phyloP scores from a whole-genome alignment of 2,888 invertebrate species.

The Lutraria lutraria region DNA sequence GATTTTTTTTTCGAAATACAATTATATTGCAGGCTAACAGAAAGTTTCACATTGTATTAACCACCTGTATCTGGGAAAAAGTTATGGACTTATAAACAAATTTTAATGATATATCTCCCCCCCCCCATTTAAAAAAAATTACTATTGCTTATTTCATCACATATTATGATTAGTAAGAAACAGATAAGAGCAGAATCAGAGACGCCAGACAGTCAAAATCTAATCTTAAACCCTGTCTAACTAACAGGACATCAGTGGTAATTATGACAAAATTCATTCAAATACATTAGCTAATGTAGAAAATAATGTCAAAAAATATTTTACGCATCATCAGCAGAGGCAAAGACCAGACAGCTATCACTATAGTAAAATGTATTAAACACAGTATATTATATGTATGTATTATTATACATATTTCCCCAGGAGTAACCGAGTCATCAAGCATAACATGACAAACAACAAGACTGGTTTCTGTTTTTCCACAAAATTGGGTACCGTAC shows the following conservation, averaged over 20 bases:
- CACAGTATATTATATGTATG: slow-evolving; percentile 1
- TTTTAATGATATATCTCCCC: too few relatives aligned
- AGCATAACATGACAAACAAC: slow-evolving; percentile 18
- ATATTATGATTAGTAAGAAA: too few relatives aligned
- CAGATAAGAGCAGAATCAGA: too few relatives aligned
- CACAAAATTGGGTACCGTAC: slow-evolving; percentile 9
- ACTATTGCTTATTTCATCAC: too few relatives aligned
- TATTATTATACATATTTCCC: neutral
- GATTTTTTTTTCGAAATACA: too few relatives aligned
- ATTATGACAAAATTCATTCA: neutral
- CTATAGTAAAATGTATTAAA: neutral
- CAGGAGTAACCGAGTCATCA: slow-evolving; percentile 2
- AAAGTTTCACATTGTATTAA: too few relatives aligned
- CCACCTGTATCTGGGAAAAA: too few relatives aligned
- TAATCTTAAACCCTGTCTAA: neutral
- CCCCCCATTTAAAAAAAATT: too few relatives aligned
- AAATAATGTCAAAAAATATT: slow-evolving; percentile 14
- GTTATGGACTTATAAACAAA: too few relatives aligned
- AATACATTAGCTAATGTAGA: neutral
- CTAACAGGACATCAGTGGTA: neutral
- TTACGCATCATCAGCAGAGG: neutral
- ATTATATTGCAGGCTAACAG: too few relatives aligned
- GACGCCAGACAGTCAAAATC: too few relatives aligned
- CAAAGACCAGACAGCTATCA: neutral
- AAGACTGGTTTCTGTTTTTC: slow-evolving; percentile 5